Percentiles rank a stretch among this genome's conserved stretches.
phyloP scores from a whole-genome alignment of 2,113 vertebrate species.

The Eurystomus gularis region DNA sequence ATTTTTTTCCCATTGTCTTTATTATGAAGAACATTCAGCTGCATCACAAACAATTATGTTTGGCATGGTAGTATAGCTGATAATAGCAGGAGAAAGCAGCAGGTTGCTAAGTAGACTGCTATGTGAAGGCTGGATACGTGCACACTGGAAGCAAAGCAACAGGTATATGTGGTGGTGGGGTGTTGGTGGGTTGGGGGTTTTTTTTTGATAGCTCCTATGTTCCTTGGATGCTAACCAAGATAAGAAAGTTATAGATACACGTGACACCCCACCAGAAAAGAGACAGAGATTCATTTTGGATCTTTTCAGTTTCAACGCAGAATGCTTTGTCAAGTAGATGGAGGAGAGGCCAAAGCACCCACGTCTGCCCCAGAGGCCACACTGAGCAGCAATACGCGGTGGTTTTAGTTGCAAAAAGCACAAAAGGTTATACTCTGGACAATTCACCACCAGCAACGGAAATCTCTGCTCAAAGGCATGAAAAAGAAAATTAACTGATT shows the following conservation, averaged over 20 bases:
- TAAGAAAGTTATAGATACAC: not conserved
- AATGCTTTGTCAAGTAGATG: not conserved
- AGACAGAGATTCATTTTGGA: not conserved
- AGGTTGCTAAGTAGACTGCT: not conserved
- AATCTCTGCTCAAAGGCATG: not conserved
- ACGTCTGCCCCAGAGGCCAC: not conserved
- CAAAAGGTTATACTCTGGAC: not conserved
- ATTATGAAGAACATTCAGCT: not conserved
- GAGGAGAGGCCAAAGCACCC: not conserved
- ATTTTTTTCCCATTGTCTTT: not conserved
- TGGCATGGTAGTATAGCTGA: not conserved
- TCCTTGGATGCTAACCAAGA: not conserved
- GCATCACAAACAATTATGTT: not conserved
- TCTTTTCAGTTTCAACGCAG: not conserved
- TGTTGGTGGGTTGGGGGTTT: no score
- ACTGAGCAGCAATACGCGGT: not conserved
- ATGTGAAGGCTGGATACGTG: no score
- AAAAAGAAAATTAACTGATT: not conserved
- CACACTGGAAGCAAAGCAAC: not conserved
- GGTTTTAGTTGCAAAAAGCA: not conserved
- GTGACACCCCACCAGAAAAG: not conserved
- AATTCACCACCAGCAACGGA: not conserved
- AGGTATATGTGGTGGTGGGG: not conserved
- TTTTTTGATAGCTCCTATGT: fast-evolving
- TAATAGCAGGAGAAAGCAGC: not conserved